Evolutionary conservation across 92 coral and sea anemone species (phyloP).

Genomic region (Galaxea fascicularis): DNA sequence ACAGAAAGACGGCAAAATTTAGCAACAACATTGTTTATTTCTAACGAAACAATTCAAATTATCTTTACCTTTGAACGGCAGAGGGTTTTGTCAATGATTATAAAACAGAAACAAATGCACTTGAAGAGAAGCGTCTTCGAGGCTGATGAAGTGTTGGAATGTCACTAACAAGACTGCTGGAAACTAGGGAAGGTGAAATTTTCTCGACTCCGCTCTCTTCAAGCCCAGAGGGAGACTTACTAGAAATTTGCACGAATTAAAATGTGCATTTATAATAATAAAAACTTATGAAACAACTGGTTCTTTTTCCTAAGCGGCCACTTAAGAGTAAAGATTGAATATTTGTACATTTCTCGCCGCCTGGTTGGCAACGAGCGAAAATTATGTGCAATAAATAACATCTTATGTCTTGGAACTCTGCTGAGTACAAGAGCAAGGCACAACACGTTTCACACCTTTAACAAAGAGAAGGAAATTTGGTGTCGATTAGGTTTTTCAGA

Average conservation of each 20-base stretch:
- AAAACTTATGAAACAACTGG: neutral
- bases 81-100: neutral
- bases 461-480: conserved; percentile 59
- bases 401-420: conserved; percentile 34
- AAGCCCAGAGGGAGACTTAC: conserved; percentile 1
- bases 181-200: conserved; percentile 30
- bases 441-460: conserved; percentile 45
- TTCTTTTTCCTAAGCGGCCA: neutral
- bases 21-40: neutral
- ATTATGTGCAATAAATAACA: conserved; percentile 47
- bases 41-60: neutral
- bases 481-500: conserved; percentile 59
- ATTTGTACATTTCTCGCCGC: conserved; percentile 22
- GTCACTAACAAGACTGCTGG: conserved; percentile 46
- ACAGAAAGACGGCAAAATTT: neutral
- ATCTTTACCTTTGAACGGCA: neutral
- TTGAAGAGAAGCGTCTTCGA: neutral
- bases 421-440: conserved; percentile 13
- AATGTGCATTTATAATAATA: neutral
- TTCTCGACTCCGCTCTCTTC: conserved; percentile 29
- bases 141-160: conserved; percentile 13
- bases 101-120: neutral
- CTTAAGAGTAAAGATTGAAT: neutral
- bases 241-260: neutral
- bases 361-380: conserved; percentile 11